Evolutionary conservation across 1,140 invertebrate genomes (phyloP), one percentile per base, ranked within the genome.

Genomic region (Danaus plexippus): DNA sequence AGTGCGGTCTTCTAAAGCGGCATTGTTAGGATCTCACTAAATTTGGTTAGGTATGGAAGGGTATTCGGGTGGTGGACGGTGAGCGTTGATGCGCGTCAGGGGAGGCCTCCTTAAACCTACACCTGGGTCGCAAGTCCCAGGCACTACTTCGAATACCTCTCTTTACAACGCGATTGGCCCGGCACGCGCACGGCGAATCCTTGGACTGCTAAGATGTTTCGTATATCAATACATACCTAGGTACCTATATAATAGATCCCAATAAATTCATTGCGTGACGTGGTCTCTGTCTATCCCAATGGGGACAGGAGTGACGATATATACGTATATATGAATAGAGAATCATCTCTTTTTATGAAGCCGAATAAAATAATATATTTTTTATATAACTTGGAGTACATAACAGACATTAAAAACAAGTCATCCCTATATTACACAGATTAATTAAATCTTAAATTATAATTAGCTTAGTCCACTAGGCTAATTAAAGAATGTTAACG

Each of bases 301-400:
- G 45, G 47, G 13, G 12, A 48, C 47, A 48, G 47, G 47, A 53
- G 12, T 45, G 43, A 53, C 43, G 43, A 44, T 11, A 9, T 53
- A 3, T 3, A 15, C 3, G 43, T 53, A 18, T 53, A 12, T 48
- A 41, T 49, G 54, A 48, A 48, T 12, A 48, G 41, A 22, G 32
- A 55, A 11, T 43, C 32, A 47, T 47, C n/a, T 40, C 13, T 55
- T 56, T 47, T 47, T 41, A 55, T 40, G 13, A 43, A 46, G 51
- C 12, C 12, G 2, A 48, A 15, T 48, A 48, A 48, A 48, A 48
- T 48, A 48, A 48, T 15, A 48, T 48, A 48, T 12, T 18, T 48
- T 48, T 48, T 48, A 48, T 48, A 48, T 48, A 48, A 48, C 47
- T 48, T 15, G 47, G 47, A 48, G 47, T 48, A 48, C 13, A 48